Evolutionary conservation across 1,140 invertebrate species (phyloP).

Genomic region (Magallana ariakensis): DNA sequence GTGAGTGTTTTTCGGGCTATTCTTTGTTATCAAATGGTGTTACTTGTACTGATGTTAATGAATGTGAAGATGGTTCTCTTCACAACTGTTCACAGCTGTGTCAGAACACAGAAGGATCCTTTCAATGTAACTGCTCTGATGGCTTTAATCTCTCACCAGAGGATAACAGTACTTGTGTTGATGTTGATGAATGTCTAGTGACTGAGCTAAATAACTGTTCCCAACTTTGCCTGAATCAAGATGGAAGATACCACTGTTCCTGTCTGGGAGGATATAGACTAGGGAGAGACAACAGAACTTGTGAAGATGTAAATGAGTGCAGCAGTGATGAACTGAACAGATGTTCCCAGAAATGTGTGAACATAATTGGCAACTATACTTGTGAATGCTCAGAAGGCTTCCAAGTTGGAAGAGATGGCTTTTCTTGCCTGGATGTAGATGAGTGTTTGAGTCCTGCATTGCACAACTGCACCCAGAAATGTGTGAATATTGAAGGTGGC

Average conservation of each 20-base stretch:
- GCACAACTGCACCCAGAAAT: background rate
- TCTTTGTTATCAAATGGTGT: background rate
- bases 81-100: conserved; percentile 11
- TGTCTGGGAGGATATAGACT: background rate
- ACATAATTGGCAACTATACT: background rate
- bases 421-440: background rate
- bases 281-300: background rate
- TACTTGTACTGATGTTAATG: conserved; percentile 16
- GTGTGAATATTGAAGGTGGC: background rate
- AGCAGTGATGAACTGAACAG: background rate
- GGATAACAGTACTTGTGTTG: background rate
- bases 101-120: background rate
- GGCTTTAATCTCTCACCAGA: background rate
- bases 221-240: background rate
- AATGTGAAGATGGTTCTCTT: background rate
- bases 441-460: background rate
- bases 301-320: background rate
- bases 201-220: background rate
- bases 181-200: background rate
- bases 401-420: background rate
- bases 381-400: background rate
- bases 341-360: background rate
- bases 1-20: background rate
- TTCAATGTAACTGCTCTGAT: background rate
- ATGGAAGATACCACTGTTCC: background rate